Conservation (phyloP, 2,888 invertebrate genomes). For the Ichneumoninae sp. region DNA sequence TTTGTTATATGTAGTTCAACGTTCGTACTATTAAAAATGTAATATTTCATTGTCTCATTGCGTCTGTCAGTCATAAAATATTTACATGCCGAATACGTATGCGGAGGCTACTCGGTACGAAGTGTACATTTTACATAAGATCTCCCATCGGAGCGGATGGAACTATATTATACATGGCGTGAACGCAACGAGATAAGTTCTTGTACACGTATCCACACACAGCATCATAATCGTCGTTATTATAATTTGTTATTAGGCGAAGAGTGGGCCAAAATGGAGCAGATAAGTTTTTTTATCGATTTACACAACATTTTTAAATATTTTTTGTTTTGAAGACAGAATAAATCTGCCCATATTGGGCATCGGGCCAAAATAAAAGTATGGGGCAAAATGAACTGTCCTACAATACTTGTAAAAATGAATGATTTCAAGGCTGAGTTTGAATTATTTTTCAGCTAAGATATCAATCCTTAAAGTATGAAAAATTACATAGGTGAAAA, state of each 20-base stretch:
- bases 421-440: too few relatives aligned
- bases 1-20: background rate
- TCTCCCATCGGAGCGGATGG: slow-evolving; percentile 25
- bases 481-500: too few relatives aligned
- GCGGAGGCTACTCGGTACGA: background rate
- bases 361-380: background rate
- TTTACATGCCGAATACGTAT: slow-evolving; percentile 10
- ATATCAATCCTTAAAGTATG: too few relatives aligned
- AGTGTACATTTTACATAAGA: slow-evolving; percentile 4
- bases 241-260: background rate
- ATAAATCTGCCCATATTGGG: background rate
- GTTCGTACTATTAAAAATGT: slow-evolving; percentile 5
- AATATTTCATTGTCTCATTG: background rate
- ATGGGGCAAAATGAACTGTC: background rate
- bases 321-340: background rate
- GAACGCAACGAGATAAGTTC: slow-evolving; percentile 6
- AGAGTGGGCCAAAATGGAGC: background rate
- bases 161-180: background rate
- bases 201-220: slow-evolving; percentile 1
- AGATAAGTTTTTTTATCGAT: background rate
- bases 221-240: slow-evolving; percentile 13
- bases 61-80: background rate
- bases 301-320: background rate
- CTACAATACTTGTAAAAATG: background rate
- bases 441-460: too few relatives aligned